Evolutionary conservation across 1,140 invertebrate species (phyloP).

Genomic region (Drosophila subobscura): DNA sequence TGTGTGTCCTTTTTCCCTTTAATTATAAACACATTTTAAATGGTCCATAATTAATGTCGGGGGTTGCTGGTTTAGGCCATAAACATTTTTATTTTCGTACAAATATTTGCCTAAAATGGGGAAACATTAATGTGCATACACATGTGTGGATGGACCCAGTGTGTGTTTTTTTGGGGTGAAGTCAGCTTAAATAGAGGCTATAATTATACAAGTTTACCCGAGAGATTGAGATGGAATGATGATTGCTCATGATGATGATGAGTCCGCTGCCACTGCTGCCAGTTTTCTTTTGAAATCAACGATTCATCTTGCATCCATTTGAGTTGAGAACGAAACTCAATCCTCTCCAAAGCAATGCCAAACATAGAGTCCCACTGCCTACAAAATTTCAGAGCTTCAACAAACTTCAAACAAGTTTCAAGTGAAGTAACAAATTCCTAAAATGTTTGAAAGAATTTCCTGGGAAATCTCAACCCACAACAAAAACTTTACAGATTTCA

Average conservation of each 20-base stretch:
- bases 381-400: too few species aligned
- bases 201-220: slow-evolving; percentile 25
- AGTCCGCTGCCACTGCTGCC: too few species aligned
- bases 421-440: slow-evolving; percentile 17
- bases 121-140: slow-evolving; percentile 16
- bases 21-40: slow-evolving; percentile 58
- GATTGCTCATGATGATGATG: not conserved
- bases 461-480: slow-evolving; percentile 9
- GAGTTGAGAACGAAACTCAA: too few species aligned
- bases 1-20: slow-evolving; percentile 1
- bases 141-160: not conserved
- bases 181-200: slow-evolving; percentile 5
- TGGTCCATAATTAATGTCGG: slow-evolving; percentile 58
- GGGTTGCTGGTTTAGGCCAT: slow-evolving; percentile 2
- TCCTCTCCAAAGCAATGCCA: too few species aligned
- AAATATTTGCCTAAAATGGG: slow-evolving; percentile 2
- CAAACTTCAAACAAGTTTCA: not conserved
- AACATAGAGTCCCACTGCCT: too few species aligned
- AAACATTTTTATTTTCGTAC: slow-evolving; percentile 5
- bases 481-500: slow-evolving; percentile 31
- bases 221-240: slow-evolving; percentile 1
- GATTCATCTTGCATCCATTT: too few species aligned
- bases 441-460: slow-evolving; percentile 11
- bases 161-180: not conserved
- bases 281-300: too few species aligned